Evolutionary conservation across 2,113 vertebrate species (phyloP).

Genomic region (Grammomys dolichurus): DNA sequence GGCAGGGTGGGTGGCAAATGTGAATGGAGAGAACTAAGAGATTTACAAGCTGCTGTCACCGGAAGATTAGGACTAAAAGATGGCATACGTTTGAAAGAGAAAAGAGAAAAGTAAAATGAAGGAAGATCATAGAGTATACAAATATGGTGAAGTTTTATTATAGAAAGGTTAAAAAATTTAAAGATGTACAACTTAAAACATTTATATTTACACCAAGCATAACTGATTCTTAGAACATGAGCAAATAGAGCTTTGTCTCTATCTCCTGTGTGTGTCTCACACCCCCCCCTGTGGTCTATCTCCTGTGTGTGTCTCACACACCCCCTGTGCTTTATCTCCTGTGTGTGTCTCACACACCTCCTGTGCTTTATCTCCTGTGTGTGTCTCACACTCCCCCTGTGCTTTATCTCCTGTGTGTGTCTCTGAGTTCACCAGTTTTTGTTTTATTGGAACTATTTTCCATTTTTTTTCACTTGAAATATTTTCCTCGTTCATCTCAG

Average conservation of each 20-base stretch:
- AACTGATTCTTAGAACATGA: not conserved
- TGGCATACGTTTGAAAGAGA: slow-evolving; percentile 49
- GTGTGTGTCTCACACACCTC: not conserved
- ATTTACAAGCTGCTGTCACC: slow-evolving; percentile 76
- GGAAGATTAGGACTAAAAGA: slow-evolving; percentile 70
- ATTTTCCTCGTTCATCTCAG: slow-evolving; percentile 50
- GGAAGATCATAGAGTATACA: slow-evolving; percentile 56
- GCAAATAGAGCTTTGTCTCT: slow-evolving; percentile 26
- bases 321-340: not conserved
- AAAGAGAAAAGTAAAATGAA: slow-evolving; percentile 36
- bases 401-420: not conserved
- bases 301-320: too few species aligned
- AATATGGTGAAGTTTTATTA: slow-evolving; percentile 52
- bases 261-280: not conserved
- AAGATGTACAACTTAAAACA: slow-evolving; percentile 34
- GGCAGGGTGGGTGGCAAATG: slow-evolving; percentile 68
- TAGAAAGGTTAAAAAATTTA: slow-evolving; percentile 53
- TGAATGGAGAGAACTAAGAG: slow-evolving; percentile 68
- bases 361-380: too few species aligned
- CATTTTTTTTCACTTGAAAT: slow-evolving; percentile 23
- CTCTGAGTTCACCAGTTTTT: slow-evolving; percentile 34
- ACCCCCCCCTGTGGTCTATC: too few species aligned
- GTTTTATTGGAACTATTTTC: not conserved
- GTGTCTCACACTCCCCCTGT: too few species aligned
- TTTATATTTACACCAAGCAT: slow-evolving; percentile 23